Conservation (phyloP, 2,797 vertebrate genomes). For the Acanthornis magna region DNA sequence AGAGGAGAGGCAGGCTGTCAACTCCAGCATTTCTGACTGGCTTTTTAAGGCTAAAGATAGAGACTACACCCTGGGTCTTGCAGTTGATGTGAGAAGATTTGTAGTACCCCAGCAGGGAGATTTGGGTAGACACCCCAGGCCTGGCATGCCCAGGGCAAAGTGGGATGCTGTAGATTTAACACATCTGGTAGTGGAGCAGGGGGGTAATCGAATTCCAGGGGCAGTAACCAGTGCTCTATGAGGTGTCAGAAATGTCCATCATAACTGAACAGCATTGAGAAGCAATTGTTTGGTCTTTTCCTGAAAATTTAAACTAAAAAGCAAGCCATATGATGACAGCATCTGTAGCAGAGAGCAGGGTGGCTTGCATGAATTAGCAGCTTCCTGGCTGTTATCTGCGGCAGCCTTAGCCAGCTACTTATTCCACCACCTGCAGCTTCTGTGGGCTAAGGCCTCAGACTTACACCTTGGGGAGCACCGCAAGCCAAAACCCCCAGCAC, state of each 20-base stretch:
- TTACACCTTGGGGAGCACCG: background rate
- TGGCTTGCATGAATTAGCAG: conserved; percentile 35
- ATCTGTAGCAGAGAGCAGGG: conserved; percentile 16
- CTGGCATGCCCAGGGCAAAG: background rate
- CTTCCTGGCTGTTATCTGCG: background rate
- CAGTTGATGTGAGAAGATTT: background rate
- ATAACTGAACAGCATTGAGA: background rate
- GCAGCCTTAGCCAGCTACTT: conserved; percentile 2
- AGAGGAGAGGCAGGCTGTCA: background rate
- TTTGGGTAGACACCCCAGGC: background rate
- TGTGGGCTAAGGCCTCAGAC: background rate
- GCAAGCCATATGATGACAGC: conserved; percentile 9
- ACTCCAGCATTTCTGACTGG: background rate
- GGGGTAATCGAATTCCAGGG: background rate
- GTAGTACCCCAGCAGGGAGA: background rate
- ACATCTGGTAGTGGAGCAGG: background rate
- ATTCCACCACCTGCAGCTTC: conserved; percentile 20
- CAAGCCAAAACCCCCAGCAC: background rate
- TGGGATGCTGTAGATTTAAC: background rate
- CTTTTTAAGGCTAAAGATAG: background rate
- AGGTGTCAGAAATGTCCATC: background rate
- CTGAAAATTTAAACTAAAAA: conserved; percentile 30
- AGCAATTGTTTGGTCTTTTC: background rate
- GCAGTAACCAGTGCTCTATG: background rate
- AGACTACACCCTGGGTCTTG: background rate